These are phyloP conservation scores for Phorcus lineatus DNA, from an alignment of 2,888 invertebrate genomes.

Conservation along the genomic window DNA sequence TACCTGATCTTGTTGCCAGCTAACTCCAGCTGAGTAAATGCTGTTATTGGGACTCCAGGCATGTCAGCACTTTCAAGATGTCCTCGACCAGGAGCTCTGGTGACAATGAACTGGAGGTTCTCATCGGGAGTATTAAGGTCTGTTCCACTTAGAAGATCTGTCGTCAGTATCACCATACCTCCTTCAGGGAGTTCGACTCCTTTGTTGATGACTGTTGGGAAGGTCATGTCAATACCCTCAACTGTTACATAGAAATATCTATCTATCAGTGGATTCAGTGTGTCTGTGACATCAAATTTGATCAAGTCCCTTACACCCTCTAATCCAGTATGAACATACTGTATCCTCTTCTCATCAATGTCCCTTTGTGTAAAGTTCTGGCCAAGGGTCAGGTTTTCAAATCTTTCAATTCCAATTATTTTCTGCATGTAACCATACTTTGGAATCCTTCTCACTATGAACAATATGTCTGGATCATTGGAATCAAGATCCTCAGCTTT, in stretches of 20 bases:
- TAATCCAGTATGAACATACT: constrained; percentile 70
- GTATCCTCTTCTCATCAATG: constrained; percentile 67
- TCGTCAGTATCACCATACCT: constrained; percentile 70
- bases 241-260: constrained; percentile 73
- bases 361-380: constrained; percentile 74
- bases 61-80: constrained; percentile 69
- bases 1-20: constrained; percentile 74
- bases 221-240: constrained; percentile 69
- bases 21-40: constrained; percentile 73
- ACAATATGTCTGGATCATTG: constrained; percentile 67
- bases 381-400: constrained; percentile 68
- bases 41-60: constrained; percentile 66
- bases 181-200: constrained; percentile 73
- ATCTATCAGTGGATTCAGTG: constrained; percentile 72
- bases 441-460: constrained; percentile 68
- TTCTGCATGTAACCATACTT: constrained; percentile 68
- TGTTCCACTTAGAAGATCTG: constrained; percentile 71
- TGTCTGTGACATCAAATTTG: constrained; percentile 75
- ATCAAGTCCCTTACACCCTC: constrained; percentile 73
- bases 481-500: constrained; percentile 74
- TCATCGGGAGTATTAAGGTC: constrained; percentile 72
- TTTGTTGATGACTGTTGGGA: constrained; percentile 71
- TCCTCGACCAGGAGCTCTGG: constrained; percentile 71
- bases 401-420: constrained; percentile 33
- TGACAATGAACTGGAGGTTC: constrained; percentile 69